Evolutionary conservation across 2,888 invertebrate species (phyloP).

Genomic region (Bombylius discolor): DNA sequence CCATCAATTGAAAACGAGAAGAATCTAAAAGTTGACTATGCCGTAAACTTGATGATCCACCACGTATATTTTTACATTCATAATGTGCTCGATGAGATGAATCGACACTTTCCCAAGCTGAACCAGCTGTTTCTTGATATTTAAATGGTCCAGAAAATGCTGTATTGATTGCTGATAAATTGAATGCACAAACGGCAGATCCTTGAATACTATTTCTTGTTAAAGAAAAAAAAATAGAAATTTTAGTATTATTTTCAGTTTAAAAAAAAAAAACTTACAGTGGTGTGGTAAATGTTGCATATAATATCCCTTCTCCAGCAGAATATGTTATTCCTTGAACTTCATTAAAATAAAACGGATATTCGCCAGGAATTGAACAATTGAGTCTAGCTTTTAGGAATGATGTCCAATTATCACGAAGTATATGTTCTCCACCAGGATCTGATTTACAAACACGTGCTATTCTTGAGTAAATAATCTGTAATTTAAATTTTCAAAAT

Average conservation of each 20-base stretch:
- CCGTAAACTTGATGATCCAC: conserved; percentile 28
- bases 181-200: conserved; percentile 85
- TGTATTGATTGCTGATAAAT: conserved; percentile 62
- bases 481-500: conserved; percentile 18
- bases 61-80: conserved; percentile 41
- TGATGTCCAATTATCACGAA: conserved; percentile 83
- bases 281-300: conserved; percentile 75
- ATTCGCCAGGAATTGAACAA: conserved; percentile 71
- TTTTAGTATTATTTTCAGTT: conserved; percentile 13
- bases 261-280: conserved; percentile 38
- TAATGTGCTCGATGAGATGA: conserved; percentile 47
- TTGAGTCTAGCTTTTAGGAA: conserved; percentile 75
- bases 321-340: conserved; percentile 74
- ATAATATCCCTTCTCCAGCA: conserved; percentile 61
- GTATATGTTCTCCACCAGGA: conserved; percentile 57
- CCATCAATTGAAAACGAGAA: conserved; percentile 75
- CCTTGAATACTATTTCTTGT: conserved; percentile 73
- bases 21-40: conserved; percentile 46
- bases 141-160: conserved; percentile 81
- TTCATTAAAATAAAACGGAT: conserved; percentile 79
- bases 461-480: conserved; percentile 80
- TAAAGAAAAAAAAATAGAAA: conserved; percentile 6
- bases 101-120: conserved; percentile 61
- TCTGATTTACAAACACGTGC: conserved; percentile 88
- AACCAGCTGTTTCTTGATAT: conserved; percentile 60